Percentiles rank a stretch among this genome's conserved stretches.
phyloP scores from a whole-genome alignment of 2,888 invertebrate species.

The Drosophila differens region DNA sequence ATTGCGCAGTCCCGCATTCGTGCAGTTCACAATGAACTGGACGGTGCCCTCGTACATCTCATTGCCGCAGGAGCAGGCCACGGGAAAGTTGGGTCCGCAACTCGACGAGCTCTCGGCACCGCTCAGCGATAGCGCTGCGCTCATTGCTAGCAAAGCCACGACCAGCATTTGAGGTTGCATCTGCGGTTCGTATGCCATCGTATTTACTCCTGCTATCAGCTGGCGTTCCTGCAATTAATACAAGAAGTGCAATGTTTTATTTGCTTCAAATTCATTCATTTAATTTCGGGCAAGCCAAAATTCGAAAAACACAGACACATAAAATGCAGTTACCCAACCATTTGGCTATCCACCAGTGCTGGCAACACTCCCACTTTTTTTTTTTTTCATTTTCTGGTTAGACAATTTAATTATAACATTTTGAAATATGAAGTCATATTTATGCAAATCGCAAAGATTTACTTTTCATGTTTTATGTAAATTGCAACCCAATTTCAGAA shows the following conservation, averaged over 20 bases:
- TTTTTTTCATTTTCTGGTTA: neutral
- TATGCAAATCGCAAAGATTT: neutral
- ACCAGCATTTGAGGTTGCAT: constrained; percentile 48
- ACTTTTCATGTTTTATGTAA: neutral
- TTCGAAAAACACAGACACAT: neutral
- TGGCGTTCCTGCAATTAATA: constrained; percentile 61
- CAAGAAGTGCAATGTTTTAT: constrained; percentile 56
- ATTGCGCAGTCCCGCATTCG: constrained; percentile 87
- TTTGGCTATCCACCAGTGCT: neutral
- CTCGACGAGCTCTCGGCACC: constrained; percentile 65
- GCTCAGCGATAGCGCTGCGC: constrained; percentile 44
- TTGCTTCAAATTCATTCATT: constrained; percentile 59
- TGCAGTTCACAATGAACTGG: constrained; percentile 90
- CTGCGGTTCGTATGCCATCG: constrained; percentile 57
- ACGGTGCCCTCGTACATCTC: constrained; percentile 86
- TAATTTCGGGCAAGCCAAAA: constrained; percentile 24
- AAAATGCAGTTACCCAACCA: neutral
- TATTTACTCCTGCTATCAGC: neutral
- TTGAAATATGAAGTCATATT: neutral
- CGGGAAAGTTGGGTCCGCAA: constrained; percentile 86
- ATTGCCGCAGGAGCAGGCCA: constrained; percentile 87
- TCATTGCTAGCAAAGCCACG: constrained; percentile 51
- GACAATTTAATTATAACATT: neutral
- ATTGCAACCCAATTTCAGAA: neutral
- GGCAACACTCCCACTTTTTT: neutral